phyloP scores from a whole-genome alignment of 2,797 vertebrate genomes.

The Holocentrus rufus region DNA sequence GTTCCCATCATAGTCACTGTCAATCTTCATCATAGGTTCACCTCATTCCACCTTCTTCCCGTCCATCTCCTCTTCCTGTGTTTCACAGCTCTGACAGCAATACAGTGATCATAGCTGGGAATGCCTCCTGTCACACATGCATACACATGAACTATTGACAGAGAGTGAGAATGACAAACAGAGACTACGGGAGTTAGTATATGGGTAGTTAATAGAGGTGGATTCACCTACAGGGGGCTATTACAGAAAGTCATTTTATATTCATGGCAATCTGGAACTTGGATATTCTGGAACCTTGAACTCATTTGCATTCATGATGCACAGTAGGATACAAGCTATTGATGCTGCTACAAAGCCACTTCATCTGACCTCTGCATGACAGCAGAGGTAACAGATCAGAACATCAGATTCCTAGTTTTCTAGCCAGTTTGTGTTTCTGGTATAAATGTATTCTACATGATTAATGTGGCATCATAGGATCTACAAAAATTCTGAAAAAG shows the following conservation, averaged over 20 bases:
- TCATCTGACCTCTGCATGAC: not conserved
- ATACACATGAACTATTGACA: constrained; percentile 22
- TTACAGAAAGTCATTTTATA: constrained; percentile 56
- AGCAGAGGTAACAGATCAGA: constrained; percentile 7
- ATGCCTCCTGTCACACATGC: constrained; percentile 36
- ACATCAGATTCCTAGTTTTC: constrained; percentile 15
- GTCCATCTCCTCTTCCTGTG: constrained; percentile 45
- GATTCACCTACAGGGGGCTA: constrained; percentile 9
- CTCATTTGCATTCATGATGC: constrained; percentile 6
- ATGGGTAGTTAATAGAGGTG: constrained; percentile 13
- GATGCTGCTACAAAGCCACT: constrained; percentile 10
- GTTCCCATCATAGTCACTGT: constrained; percentile 52
- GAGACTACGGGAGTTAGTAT: constrained; percentile 7
- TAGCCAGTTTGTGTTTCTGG: not conserved
- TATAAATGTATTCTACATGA: constrained; percentile 25
- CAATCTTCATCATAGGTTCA: constrained; percentile 38
- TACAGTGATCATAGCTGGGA: constrained; percentile 57
- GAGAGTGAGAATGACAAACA: constrained; percentile 24
- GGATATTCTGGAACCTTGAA: constrained; percentile 24
- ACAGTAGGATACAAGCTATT: not conserved
- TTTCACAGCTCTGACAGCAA: constrained; percentile 68
- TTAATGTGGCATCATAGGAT: not conserved
- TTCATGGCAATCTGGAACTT: constrained; percentile 63
- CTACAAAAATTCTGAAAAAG: too few relatives aligned
- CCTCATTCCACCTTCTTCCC: constrained; percentile 18